A percentile compares a stretch with the other conserved stretches of the same genome.
phyloP scores from a whole-genome alignment of 2,888 invertebrate genomes.

The Carterocephalus palaemon region DNA sequence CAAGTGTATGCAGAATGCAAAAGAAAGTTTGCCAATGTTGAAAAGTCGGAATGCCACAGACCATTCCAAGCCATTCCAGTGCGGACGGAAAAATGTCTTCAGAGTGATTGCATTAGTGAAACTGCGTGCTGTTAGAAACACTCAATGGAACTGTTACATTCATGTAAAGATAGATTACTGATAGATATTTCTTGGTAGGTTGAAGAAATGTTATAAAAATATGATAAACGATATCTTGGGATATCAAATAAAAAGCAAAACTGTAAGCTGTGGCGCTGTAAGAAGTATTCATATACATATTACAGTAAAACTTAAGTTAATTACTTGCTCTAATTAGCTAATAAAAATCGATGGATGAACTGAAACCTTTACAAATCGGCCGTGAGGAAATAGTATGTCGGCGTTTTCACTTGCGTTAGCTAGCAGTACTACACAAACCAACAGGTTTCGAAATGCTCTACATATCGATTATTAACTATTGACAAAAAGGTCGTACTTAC shows the following conservation, averaged over 20 bases:
- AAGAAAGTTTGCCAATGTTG: constrained; percentile 49
- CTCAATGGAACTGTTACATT: too few species aligned
- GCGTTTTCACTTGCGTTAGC: constrained; percentile 44
- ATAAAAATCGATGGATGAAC: constrained; percentile 38
- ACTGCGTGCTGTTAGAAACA: too few species aligned
- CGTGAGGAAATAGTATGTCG: constrained; percentile 40
- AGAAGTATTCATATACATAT: too few species aligned
- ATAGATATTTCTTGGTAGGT: too few species aligned
- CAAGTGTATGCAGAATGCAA: constrained; percentile 33
- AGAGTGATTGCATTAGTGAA: constrained; percentile 3
- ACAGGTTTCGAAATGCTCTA: constrained; percentile 29
- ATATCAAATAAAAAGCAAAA: too few species aligned
- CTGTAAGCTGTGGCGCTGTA: too few species aligned
- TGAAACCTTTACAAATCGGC: constrained; percentile 44
- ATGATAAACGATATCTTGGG: too few species aligned
- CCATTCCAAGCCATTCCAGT: constrained; percentile 24
- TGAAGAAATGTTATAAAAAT: too few species aligned
- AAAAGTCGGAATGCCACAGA: constrained; percentile 35
- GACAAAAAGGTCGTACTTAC: neutral
- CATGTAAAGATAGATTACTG: too few species aligned
- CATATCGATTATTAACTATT: constrained; percentile 12
- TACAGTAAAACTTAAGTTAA: too few species aligned
- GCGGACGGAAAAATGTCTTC: neutral
- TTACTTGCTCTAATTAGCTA: too few species aligned
- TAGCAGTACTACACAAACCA: constrained; percentile 24